Evolutionary conservation across 2,888 invertebrate species (phyloP), one percentile per base, ranked within the genome.

Genomic region (Caenorhabditis sp.): DNA sequence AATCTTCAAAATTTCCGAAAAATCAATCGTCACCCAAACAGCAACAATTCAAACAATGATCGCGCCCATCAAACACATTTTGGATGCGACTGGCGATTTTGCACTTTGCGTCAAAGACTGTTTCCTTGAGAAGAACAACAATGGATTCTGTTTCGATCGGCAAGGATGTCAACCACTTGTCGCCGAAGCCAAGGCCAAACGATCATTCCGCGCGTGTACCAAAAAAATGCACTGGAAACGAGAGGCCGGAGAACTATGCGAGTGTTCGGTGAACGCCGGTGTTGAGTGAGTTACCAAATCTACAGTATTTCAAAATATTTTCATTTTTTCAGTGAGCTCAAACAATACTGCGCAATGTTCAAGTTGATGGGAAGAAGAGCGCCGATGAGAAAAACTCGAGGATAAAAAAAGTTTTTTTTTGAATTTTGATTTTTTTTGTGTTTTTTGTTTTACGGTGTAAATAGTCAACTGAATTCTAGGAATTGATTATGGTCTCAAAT

Each of bases 71-170:
- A 73, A 78, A 37, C 76, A 82, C 63, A 81, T 84, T 55, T 66
- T 86, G 24, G 84, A 86, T 59, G 82, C 86, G 10, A 81, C 83
- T 49, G 82, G 83, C 58, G 78, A 79, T 24, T 86, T 85, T 58
- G 85, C 85, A 23, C 65, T 78, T 8, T 84, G 84, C 50, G 77
- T 84, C 31, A 83, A 84, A 55, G 83, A 85, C 66, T 85, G 86
- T 60, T 84, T 85, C 75, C 62, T 84, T 23, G 77, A 76, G 60
- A 84, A 81, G 73, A 85, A 85, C 67, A 68, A 58, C 8, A 59
- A 76, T 26, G 83, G 84, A 23, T 85, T 83, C 80, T 85, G 85
- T 62, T 85, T 84, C 69, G 84, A 85, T 61, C 77, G 80, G 60
- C 73, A 78, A 54, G 73, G 83, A 58, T 84, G 84, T 57, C 84